Base-by-base conservation (phyloP, 2,113 vertebrate genomes). In the Vombatus ursinus region DNA sequence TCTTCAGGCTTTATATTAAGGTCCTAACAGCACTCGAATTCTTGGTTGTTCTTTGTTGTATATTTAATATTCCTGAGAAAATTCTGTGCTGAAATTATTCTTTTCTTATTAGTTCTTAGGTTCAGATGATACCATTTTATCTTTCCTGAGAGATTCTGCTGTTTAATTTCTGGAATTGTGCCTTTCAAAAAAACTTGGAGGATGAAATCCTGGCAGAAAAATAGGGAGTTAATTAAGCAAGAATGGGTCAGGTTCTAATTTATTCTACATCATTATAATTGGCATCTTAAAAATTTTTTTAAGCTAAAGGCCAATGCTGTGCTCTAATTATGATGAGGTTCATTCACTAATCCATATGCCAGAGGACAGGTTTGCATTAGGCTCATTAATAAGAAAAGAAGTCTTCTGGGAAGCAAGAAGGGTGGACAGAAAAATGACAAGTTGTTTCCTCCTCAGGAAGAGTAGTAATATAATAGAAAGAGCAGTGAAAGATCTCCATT, bases 191-290 rank as follows among this genome's bases (percentile, higher is more conserved):
- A 96, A 93, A 95, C 61, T 94, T 93, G 4, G 16, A 96, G 94
- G 96, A 97, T 98, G 95, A 95, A 97, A 96, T 94, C 49, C 95
- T 97, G 90, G 92, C 96, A 96, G 95, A 92, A 97, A 94, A 94
- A 92, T 44, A 26, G 11, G 93, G 68, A 96, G 57, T 50, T 97
- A 97, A 97, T 98, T 96, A 97, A 97, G 68, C 93, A 94, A 96
- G 96, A 97, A 92, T 91, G 94, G 96, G 97, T 96, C 95, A 96
- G 93, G 52, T 91, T 97, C 96, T 98, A 96, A 97, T 96, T 98
- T 97, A 44, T 97, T 95, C 50, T 96, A 92, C 94, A 92, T 91
- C 50, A 94, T 61, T 95, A 96, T 94, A 90, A 96, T 97, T 54
- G 89, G 93, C 91, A 91, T 97, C 95, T 95, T 92, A 95, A 68